Base-by-base conservation (phyloP, 1,140 invertebrate genomes). In the Calosoma granatense region DNA sequence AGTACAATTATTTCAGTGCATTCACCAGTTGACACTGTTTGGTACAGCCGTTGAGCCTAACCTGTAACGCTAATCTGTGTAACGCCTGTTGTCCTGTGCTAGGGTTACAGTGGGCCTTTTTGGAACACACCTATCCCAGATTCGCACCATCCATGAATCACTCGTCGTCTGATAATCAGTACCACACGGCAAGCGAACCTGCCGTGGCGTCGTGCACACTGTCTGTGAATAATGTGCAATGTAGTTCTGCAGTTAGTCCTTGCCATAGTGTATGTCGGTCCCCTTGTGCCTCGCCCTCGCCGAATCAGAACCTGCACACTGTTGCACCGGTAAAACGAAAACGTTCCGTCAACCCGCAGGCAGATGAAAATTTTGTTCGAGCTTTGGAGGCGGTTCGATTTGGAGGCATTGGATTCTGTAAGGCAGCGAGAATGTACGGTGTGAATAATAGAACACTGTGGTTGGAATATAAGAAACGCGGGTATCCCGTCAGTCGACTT, bases 351-450 rank as follows among this genome's bases (percentile, higher is more conserved):
- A 84, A 88, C 70, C 85, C 85, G 0, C 86, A 87, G 65, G 80
- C 82, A 1, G 87, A 88, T 61, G 85, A 88, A 65, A 88, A 87
- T 68, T 88, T 90, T 67, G 81, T 87, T 54, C 73, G 81, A 6
- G 88, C 88, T 0, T 70, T 90, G 17, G 86, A 90, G 64, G 87
- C 87, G 1, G 87, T 90, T 0, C 77, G 87, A 15, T 82, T 82
- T 58, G 87, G 87, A n/a, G 85, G 86, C 17, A 88, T 90, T 58
- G 88, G 88, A 1, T 90, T 90, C 70, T 90, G 87, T 69, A 89
- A 89, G 63, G 87, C 87, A 4, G 88, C 87, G 0, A 76, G 85
- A 36, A 80, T 88, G 70, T 90, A 85, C 67, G 87, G 87, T 14
- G 87, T 90, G 1, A 91, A 90, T 71, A 90, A 89, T 70, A 76